Base-by-base conservation (phyloP, 2,888 invertebrate genomes). In the Alloscopus bannaensis region DNA sequence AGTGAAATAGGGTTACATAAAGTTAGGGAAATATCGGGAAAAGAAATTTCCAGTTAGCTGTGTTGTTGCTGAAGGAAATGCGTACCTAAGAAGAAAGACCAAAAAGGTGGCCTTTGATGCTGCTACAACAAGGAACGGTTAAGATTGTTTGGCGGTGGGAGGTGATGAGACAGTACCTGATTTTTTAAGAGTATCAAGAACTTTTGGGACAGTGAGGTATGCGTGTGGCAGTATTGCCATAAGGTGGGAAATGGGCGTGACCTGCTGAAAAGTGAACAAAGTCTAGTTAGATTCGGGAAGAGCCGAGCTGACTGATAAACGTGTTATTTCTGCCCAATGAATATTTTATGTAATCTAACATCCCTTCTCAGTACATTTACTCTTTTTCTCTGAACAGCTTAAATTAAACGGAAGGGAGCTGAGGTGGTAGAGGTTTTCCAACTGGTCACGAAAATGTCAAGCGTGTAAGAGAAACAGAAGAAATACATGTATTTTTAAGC, bases 131-230 rank as follows among this genome's bases (percentile, higher is more conserved):
- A 24, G 4, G 52, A 47, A 47, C 4, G 6, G 47, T 13, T 6
- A 47, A 47, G 6, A n/a, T 60, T 36, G 26, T 24, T n/a, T 2
- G 40, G 16, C 26, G 11, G 26, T 36, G 36, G 36, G 50, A 29
- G 45, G 57, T 29, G 20, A 65, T 45, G 45, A 55, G 73, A 42
- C 26, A 57, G 75, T 75, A 75, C 75, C 75, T 75, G 75, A 75
- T 66, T 66, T 28, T 50, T 3, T 18, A 8, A 3, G n/a, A 13
- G 47, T 47, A 3, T 4, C 47, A 29, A 8, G 59, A 59, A 59
- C 18, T 20, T 42, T 13, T 16, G 1, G 31, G 52, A 16, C 26
- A 20, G 24, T 16, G 26, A 11, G 18, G 18, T 47, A 47, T n/a
- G n/a, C 18, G n/a, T 47, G 4, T 6, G 8, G 20, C n/a, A 20